Conservation (phyloP, 2,797 vertebrate genomes). For the Darevskia mixta region DNA sequence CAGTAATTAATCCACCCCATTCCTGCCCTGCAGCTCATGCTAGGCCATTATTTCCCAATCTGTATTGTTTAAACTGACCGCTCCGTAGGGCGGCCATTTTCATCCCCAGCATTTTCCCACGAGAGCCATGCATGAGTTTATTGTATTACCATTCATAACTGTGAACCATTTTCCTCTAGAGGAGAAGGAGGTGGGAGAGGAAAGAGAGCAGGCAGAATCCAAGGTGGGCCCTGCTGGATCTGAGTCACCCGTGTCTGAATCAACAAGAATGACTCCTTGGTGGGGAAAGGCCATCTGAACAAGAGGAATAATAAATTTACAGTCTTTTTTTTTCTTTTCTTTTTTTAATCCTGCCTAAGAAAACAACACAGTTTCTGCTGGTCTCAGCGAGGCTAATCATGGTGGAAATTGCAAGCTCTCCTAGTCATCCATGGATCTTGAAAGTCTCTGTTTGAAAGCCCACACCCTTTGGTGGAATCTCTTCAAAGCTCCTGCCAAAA, state of each 20-base stretch:
- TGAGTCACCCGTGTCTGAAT: background rate
- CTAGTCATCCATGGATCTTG: rapidly evolving
- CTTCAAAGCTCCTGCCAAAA: background rate
- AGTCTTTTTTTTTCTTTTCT: background rate
- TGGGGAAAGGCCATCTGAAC: background rate
- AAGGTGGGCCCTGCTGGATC: background rate
- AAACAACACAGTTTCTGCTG: background rate
- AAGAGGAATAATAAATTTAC: background rate
- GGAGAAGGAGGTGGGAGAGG: background rate
- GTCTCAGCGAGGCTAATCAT: background rate
- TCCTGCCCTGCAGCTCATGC: constrained; percentile 32
- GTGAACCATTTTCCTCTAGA: background rate
- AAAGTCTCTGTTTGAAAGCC: background rate
- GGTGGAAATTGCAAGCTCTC: constrained; percentile 10
- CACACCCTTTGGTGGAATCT: background rate
- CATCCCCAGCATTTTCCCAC: rapidly evolving
- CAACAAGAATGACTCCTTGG: background rate
- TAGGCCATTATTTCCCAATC: constrained; percentile 40
- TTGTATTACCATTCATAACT: rapidly evolving
- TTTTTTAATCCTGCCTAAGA: background rate
- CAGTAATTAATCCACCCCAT: constrained; percentile 43
- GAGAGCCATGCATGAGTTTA: constrained; percentile 5
- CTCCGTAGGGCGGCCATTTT: constrained; percentile 1
- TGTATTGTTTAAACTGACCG: constrained; percentile 33
- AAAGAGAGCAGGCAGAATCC: rapidly evolving